Base-by-base conservation (phyloP, 1,140 invertebrate genomes). In the Hermatobates lingyangjiaoensis region DNA sequence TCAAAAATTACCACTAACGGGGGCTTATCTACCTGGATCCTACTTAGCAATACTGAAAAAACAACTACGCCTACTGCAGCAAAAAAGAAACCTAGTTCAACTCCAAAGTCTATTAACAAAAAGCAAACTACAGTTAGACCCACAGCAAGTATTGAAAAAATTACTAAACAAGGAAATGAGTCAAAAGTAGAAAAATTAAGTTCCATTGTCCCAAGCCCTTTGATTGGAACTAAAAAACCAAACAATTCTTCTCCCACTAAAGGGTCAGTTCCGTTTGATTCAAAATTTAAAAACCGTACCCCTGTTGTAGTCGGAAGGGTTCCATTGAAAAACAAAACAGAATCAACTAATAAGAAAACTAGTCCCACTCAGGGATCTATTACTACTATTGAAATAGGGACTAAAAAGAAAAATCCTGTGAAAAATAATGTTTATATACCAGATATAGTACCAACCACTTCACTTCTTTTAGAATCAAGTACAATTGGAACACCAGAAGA, bases 1-100 rank as follows among this genome's bases (percentile, higher is more conserved):
- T 55, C 71, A 12, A 70, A 74, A 5, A 38, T 48, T 1, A 27
- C 58, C 12, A 49, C 54, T 12, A 56, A 57, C 28, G 55, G 75
- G 58, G 77, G 78, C 4, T 69, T 83, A 51, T 82, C 79, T 1
- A 83, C 80, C 2, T 83, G 81, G 81, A 76, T 83, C 55, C 64
- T 82, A n/a, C 60, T 83, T 52, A 55, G 47, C 39, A 50, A 54
- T 27, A 40, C 25, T 21, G 46, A 50, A 39, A 30, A 56, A 38
- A 51, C 28, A n/a, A 54, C 54, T 12, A 23, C 27, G 23, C 5
- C 21, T 5, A 25, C 45, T 21, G 34, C 18, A 0, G 28, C 14
- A 12, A 54, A 45, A n/a, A 56, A 51, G 25, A 54, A 49, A 45
- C 12, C 45, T 23, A 26, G 12, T 3, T 2, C 44, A 25, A 7